A percentile compares a stretch with the other conserved stretches of the same genome.
These are phyloP conservation scores for Oceanodroma leucorhoa DNA, from an alignment of 2,797 vertebrate genomes.

Conservation along the genomic window DNA sequence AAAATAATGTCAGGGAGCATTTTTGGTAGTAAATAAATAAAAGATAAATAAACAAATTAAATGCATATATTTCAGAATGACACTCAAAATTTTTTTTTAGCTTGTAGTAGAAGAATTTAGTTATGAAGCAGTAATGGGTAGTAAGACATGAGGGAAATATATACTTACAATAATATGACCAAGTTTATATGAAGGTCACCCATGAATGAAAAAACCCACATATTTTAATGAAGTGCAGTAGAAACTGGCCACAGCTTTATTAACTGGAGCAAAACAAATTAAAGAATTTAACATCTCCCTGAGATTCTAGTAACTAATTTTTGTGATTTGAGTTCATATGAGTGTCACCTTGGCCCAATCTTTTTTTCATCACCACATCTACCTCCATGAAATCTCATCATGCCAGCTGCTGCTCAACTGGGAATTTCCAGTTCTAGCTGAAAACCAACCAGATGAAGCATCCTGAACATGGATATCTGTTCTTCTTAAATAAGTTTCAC, in stretches of 20 bases:
- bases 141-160: background rate
- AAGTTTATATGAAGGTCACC: background rate
- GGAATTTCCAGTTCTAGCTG: background rate
- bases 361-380: background rate
- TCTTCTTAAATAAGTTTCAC: background rate
- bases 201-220: background rate
- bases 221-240: background rate
- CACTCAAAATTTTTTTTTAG: background rate
- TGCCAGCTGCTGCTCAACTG: background rate
- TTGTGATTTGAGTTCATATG: background rate
- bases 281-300: background rate
- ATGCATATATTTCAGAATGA: background rate
- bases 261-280: slow-evolving; percentile 18
- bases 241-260: background rate
- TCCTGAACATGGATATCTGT: background rate
- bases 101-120: background rate
- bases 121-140: background rate
- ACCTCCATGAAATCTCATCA: background rate
- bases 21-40: background rate
- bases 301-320: background rate
- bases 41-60: background rate
- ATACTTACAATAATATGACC: background rate
- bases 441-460: background rate
- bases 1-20: background rate
- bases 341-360: background rate